A percentile compares a stretch with the other conserved stretches of the same genome.
Evolutionary conservation across 2,113 vertebrate genomes (phyloP).

Genomic region (Cebidichthys violaceus): DNA sequence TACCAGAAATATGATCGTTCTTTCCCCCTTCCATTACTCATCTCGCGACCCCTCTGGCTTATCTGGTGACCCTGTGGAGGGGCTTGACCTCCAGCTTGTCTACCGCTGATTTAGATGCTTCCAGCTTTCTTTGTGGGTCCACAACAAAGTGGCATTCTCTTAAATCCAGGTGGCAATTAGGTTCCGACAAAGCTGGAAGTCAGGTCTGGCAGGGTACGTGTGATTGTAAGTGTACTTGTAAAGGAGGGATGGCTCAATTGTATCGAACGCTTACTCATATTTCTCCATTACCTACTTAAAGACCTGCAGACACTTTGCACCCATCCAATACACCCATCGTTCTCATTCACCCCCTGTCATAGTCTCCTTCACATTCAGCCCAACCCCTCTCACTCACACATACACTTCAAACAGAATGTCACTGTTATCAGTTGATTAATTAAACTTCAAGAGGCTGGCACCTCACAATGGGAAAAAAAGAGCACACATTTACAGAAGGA

Average conservation of each 20-base stretch:
- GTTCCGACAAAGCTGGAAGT: conserved; percentile 24
- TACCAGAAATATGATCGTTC: conserved; percentile 32
- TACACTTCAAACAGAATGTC: background rate
- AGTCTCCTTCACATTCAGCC: conserved; percentile 21
- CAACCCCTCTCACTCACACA: background rate
- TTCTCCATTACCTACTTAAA: background rate
- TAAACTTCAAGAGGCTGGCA: conserved; percentile 9
- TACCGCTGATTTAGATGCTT: conserved; percentile 27
- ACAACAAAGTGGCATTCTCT: conserved; percentile 31
- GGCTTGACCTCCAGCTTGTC: conserved; percentile 28
- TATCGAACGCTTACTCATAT: background rate
- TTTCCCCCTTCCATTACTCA: conserved; percentile 20
- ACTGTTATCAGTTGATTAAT: conserved; percentile 27
- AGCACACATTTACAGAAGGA: conserved; percentile 18
- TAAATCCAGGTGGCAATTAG: conserved; percentile 45
- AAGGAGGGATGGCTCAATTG: background rate
- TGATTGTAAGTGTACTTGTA: conserved; percentile 16
- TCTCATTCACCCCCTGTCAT: background rate
- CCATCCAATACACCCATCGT: background rate
- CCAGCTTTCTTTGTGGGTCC: conserved; percentile 28
- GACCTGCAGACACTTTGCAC: background rate
- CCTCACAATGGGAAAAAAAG: conserved; percentile 7
- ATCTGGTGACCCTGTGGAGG: conserved; percentile 26
- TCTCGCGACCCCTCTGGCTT: conserved; percentile 9
- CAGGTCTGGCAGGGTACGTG: conserved; percentile 6